Conservation (phyloP, 2,113 vertebrate species). For the Himantopus leucocephalus region DNA sequence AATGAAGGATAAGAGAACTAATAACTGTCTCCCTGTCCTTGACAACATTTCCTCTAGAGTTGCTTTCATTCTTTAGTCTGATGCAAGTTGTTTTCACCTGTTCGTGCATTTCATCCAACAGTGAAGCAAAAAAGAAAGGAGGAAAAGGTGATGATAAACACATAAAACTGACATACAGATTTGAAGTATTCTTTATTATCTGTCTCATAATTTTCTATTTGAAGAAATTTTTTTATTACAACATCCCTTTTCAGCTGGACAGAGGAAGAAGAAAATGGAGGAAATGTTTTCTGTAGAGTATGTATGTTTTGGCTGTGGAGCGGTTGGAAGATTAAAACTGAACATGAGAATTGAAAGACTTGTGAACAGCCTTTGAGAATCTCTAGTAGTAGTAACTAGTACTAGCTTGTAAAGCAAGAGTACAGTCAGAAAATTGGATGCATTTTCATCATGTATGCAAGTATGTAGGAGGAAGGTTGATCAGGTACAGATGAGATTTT, state of each 20-base stretch:
- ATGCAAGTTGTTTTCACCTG: not conserved
- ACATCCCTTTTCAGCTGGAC: not conserved
- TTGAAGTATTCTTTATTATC: not conserved
- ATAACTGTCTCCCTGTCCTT: not conserved
- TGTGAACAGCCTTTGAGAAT: not conserved
- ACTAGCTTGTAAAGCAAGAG: not conserved
- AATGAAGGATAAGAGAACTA: conserved; percentile 1
- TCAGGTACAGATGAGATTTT: not conserved
- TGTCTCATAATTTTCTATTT: not conserved
- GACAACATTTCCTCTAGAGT: not conserved
- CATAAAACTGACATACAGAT: not conserved
- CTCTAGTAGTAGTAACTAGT: not conserved
- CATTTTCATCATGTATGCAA: not conserved
- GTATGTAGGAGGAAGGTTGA: not conserved
- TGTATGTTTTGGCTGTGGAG: not conserved
- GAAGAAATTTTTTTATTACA: not conserved
- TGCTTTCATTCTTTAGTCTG: not conserved
- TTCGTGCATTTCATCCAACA: not conserved
- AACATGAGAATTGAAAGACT: not conserved
- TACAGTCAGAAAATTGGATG: not conserved
- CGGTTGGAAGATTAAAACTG: not conserved
- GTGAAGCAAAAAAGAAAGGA: not conserved
- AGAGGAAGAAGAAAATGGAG: not conserved
- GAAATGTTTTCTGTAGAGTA: not conserved
- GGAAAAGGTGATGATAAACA: not conserved